Conservation (phyloP, 2,797 vertebrate genomes). For the Propithecus perrieri region DNA sequence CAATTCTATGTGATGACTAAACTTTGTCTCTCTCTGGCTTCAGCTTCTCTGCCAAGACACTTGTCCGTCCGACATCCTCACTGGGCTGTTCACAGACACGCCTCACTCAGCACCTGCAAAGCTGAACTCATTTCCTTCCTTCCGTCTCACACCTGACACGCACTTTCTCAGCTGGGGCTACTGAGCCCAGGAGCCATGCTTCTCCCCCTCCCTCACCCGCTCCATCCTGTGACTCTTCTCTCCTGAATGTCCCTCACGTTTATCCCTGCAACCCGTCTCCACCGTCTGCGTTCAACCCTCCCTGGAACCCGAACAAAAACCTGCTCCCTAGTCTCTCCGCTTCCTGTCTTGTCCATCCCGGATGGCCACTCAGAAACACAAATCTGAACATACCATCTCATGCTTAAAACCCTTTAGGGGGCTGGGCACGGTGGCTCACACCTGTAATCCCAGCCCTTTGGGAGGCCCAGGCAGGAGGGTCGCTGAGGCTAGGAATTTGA, state of each 20-base stretch:
- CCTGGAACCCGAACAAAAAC: background rate
- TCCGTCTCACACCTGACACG: background rate
- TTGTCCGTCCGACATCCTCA: background rate
- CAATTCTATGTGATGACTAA: fast-evolving
- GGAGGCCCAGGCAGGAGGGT: too few relatives aligned
- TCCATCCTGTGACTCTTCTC: background rate
- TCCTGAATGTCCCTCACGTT: background rate
- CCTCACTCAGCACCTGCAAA: background rate
- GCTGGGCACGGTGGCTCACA: too few relatives aligned
- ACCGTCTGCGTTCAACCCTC: background rate
- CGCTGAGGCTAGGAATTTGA: too few relatives aligned
- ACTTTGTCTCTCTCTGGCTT: background rate
- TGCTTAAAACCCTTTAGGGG: background rate
- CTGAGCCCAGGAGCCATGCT: background rate
- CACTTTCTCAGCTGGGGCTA: background rate
- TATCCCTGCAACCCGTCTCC: background rate
- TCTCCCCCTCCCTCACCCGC: background rate
- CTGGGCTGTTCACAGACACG: background rate
- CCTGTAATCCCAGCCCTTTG: too few relatives aligned
- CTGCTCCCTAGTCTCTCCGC: background rate
- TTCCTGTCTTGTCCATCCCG: background rate
- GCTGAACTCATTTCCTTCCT: background rate
- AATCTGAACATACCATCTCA: background rate
- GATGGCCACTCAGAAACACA: background rate
- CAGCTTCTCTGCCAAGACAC: background rate